Conservation (phyloP, 2,113 vertebrate species). For the Xenopus laevis region DNA sequence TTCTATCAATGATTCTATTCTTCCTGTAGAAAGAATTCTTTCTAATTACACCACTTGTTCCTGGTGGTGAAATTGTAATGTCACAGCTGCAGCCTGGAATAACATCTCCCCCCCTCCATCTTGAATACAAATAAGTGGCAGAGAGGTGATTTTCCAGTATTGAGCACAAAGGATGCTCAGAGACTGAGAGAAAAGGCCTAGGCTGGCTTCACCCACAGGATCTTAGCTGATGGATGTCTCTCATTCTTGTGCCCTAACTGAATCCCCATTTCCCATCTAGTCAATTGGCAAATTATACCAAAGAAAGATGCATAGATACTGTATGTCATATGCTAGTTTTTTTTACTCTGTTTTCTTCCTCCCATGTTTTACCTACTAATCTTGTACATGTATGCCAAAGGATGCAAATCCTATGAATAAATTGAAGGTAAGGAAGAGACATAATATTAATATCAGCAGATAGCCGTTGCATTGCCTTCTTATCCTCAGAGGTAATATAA, state of each 20-base stretch:
- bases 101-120: not conserved
- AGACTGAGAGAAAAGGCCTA: constrained; percentile 7
- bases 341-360: no score
- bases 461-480: no score
- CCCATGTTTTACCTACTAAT: no score
- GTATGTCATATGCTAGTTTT: no score
- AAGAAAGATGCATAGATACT: no score
- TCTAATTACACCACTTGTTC: constrained; percentile 49
- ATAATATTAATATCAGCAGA: no score
- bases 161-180: constrained; percentile 19
- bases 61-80: constrained; percentile 48
- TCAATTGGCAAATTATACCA: no score
- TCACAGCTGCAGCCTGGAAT: constrained; percentile 52
- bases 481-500: no score
- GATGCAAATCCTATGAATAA: no score
- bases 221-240: not conserved
- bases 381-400: no score
- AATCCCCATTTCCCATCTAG: not conserved
- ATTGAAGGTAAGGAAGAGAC: no score
- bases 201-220: constrained; percentile 10
- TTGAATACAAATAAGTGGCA: not conserved
- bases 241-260: not conserved
- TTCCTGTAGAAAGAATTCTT: constrained; percentile 42
- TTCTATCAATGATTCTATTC: constrained; percentile 14
- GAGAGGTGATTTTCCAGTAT: not conserved